Evolutionary conservation across 2,888 invertebrate species (phyloP), one percentile per base, ranked within the genome.

Genomic region (Ophion obscuratus): DNA sequence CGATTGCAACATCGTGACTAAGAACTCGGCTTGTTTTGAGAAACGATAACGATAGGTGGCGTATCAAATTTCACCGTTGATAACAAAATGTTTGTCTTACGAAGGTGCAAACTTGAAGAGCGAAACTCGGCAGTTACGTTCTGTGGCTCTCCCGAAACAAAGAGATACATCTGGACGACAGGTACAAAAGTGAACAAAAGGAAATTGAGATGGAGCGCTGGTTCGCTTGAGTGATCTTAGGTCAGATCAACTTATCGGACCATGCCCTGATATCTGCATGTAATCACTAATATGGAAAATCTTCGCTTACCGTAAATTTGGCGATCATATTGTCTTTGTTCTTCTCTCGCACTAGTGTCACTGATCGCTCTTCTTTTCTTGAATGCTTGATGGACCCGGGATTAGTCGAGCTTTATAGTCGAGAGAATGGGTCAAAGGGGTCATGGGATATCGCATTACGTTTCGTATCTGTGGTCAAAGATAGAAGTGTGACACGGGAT

Each of bases 331-430:
- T 77, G 57, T 9, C 53, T 66, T 24, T 67, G 17, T 36, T 40
- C 2, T 57, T 36, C 31, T 11, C 24, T 14, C 40, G 53, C 10
- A 68, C 31, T 31, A 53, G 17, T 57, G 1, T 66, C 31, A 59
- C 20, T 74, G 67, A 61, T 74, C 81, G 74, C 20, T 20, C 67
- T 64, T 40, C 80, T 71, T 71, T 57, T n/a, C 61, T 44, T 27
- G 44, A 59, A 66, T 81, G 81, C 11, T n/a, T 44, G 44, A 24
- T 47, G 57, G 24, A 74, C 59, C 40, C 47, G 74, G 10, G 67
- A 14, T 67, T 67, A 17, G 47, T 20, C 31, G 59, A 74, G 81
- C 74, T 81, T 81, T 81, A 81, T 74, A 74, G 59, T 81, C 67
- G 66, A 57, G 27, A 57, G 76, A 57, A 66, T 57, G 24, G 77